These are phyloP conservation scores for Lota lota DNA, from an alignment of 2,113 vertebrate species.

Conservation along the genomic window DNA sequence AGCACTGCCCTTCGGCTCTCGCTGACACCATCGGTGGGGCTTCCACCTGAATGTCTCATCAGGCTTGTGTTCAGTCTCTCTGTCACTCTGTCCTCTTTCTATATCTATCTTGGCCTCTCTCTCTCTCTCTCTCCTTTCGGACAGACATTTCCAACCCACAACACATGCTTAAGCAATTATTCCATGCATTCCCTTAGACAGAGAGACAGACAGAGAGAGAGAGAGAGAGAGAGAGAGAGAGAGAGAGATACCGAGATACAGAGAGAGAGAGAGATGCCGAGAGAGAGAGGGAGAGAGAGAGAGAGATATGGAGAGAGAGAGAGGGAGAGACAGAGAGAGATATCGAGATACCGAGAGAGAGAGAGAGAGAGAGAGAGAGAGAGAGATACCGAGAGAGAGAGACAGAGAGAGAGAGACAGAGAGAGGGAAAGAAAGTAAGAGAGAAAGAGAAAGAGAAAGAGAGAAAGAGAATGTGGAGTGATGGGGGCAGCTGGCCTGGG, in stretches of 20 bases:
- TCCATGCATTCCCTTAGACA: constrained; percentile 60
- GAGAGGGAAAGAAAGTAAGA: neutral
- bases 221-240: constrained; percentile 25
- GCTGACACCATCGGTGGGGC: neutral
- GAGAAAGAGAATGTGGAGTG: constrained; percentile 58
- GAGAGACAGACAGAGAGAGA: constrained; percentile 39
- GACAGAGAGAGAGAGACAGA: too few relatives aligned
- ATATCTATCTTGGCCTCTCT: constrained; percentile 9
- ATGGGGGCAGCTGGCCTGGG: constrained; percentile 64
- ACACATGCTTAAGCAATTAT: constrained; percentile 75
- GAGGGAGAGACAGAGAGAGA: constrained; percentile 51
- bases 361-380: constrained; percentile 29
- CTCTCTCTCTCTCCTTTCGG: constrained; percentile 23
- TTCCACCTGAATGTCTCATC: constrained; percentile 56
- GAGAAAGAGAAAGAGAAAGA: neutral
- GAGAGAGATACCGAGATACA: constrained; percentile 2
- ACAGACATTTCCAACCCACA: constrained; percentile 55
- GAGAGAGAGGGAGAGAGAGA: too few relatives aligned
- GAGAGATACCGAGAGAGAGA: neutral
- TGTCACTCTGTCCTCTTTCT: neutral
- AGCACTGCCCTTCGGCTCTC: constrained; percentile 6
- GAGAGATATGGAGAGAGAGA: constrained; percentile 40
- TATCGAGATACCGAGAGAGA: constrained; percentile 33
- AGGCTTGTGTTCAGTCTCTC: neutral
- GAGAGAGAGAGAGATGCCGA: neutral